Percentiles rank a stretch among this genome's conserved stretches.
Conservation (phyloP, 2,888 invertebrate genomes). For the Phymatocera aterrima region DNA sequence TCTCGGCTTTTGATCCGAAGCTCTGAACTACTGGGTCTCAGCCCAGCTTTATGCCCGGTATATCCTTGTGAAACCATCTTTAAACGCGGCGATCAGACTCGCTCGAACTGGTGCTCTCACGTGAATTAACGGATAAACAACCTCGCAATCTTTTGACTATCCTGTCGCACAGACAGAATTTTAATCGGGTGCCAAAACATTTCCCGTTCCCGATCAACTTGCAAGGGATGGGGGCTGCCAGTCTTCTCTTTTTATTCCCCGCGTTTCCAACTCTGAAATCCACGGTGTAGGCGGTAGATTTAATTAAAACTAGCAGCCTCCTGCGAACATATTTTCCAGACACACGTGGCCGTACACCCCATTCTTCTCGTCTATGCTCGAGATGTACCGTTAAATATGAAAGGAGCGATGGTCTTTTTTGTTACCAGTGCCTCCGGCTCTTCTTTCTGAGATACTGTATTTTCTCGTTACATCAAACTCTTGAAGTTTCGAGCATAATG, state of each 20-base stretch:
- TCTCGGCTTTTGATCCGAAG: constrained; percentile 42
- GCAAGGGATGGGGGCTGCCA: not conserved
- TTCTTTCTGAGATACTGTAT: constrained; percentile 37
- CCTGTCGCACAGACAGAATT: not conserved
- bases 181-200: not conserved
- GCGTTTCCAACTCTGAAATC: not conserved
- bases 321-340: constrained; percentile 60
- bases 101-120: constrained; percentile 30
- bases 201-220: constrained; percentile 13
- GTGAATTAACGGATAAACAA: constrained; percentile 23
- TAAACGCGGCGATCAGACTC: constrained; percentile 34
- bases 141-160: constrained; percentile 14
- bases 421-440: not conserved
- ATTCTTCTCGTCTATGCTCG: not conserved
- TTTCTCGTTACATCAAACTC: constrained; percentile 40
- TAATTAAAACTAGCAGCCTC: constrained; percentile 68
- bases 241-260: not conserved
- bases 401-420: not conserved
- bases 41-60: constrained; percentile 25
- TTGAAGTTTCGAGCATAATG: constrained; percentile 37
- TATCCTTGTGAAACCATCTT: constrained; percentile 14
- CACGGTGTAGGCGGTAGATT: constrained; percentile 59
- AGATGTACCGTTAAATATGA: not conserved
- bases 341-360: constrained; percentile 34
- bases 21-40: constrained; percentile 33